Evolutionary conservation across 2,113 vertebrate species (phyloP).

Genomic region (Dascyllus trimaculatus): DNA sequence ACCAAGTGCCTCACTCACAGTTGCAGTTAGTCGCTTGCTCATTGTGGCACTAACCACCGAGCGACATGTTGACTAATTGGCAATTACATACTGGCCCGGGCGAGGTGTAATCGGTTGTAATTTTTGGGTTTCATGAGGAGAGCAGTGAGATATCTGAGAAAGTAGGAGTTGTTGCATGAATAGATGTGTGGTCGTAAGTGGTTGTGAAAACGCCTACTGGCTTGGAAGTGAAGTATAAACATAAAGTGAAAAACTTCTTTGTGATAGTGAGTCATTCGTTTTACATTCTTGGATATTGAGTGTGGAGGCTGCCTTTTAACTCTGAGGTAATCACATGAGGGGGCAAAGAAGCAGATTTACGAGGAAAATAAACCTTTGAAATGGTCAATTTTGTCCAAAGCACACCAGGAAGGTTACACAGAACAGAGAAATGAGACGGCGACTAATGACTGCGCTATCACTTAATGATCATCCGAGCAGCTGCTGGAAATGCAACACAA

Average conservation of each 20-base stretch:
- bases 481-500: slow-evolving; percentile 59
- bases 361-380: neutral
- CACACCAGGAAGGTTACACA: slow-evolving; percentile 60
- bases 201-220: neutral
- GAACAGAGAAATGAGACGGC: slow-evolving; percentile 44
- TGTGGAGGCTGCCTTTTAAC: neutral
- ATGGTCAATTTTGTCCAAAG: slow-evolving; percentile 27
- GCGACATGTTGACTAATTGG: too few relatives aligned
- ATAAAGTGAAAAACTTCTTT: neutral
- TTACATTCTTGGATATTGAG: neutral
- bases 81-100: too few relatives aligned
- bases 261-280: neutral
- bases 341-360: neutral
- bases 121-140: too few relatives aligned
- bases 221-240: neutral
- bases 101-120: too few relatives aligned
- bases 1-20: slow-evolving; percentile 22
- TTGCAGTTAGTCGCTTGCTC: neutral
- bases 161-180: neutral
- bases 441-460: slow-evolving; percentile 49
- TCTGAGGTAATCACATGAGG: neutral
- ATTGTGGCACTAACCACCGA: neutral
- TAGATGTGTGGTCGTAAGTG: neutral
- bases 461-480: slow-evolving; percentile 59
- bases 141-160: neutral